Percentiles rank a stretch among this genome's conserved stretches.
These are phyloP conservation scores for Antedon mediterranea DNA, from an alignment of 53 echinoderm and acorn worm species.

Conservation along the genomic window DNA sequence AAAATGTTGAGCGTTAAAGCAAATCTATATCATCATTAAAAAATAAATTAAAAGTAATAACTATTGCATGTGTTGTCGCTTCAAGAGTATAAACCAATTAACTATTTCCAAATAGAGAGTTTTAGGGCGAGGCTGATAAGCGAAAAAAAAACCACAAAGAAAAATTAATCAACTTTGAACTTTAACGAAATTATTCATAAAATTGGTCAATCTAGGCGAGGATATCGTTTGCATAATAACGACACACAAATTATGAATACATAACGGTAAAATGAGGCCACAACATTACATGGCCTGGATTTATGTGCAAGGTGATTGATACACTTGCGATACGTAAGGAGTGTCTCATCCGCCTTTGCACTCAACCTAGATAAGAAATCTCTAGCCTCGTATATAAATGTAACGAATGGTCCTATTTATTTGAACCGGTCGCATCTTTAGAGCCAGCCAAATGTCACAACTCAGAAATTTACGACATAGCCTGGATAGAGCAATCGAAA, in stretches of 20 bases:
- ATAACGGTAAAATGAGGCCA: neutral
- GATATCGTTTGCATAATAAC: neutral
- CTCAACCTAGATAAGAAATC: neutral
- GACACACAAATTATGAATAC: neutral
- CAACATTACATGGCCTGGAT: neutral
- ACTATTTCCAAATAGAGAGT: neutral
- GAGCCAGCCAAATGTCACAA: neutral
- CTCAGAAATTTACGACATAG: neutral
- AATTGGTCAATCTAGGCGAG: neutral
- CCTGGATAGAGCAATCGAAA: neutral
- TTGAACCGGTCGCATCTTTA: neutral
- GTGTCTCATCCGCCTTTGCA: neutral
- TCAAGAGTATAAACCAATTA: neutral
- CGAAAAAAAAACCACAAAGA: neutral
- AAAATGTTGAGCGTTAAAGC: neutral
- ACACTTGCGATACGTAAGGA: neutral
- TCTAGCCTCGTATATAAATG: neutral
- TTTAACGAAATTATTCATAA: neutral
- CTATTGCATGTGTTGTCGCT: neutral
- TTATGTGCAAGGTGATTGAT: neutral
- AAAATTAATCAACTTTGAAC: neutral
- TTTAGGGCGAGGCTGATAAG: neutral
- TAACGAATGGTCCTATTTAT: neutral
- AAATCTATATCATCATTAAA: neutral
- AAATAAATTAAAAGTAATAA: neutral